Percentiles rank a stretch among this genome's conserved stretches.
Conservation (phyloP, 2,797 vertebrate genomes). For the Hephaestus fuliginosus region DNA sequence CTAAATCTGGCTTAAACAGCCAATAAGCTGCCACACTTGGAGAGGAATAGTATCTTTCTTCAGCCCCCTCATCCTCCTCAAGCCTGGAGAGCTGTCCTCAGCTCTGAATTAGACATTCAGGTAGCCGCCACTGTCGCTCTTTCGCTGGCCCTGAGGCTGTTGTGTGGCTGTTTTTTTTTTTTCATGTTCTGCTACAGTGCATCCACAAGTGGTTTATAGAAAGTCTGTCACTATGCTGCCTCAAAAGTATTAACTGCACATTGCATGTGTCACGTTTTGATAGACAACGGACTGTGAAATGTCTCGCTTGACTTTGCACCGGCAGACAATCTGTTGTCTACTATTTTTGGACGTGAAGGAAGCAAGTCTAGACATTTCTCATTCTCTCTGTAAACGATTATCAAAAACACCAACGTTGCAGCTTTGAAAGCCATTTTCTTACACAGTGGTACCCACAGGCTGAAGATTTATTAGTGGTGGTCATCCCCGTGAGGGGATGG, state of each 20-base stretch:
- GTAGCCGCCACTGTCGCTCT: slow-evolving; percentile 25
- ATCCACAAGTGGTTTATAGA: slow-evolving; percentile 51
- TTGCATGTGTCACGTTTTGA: slow-evolving; percentile 17
- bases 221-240: slow-evolving; percentile 14
- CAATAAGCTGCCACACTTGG: neutral
- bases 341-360: neutral
- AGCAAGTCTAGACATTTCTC: neutral
- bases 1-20: neutral
- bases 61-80: neutral
- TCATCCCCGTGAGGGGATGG: neutral
- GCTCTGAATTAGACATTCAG: slow-evolving; percentile 65
- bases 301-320: slow-evolving; percentile 4
- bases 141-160: slow-evolving; percentile 41
- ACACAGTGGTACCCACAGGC: neutral
- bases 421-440: neutral
- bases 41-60: neutral
- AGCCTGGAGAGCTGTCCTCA: slow-evolving; percentile 43
- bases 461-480: neutral
- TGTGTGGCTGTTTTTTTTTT: slow-evolving; percentile 29
- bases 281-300: neutral
- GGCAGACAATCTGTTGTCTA: neutral
- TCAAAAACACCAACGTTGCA: neutral
- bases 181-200: slow-evolving; percentile 38
- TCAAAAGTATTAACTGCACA: slow-evolving; percentile 10
- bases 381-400: neutral